These are phyloP conservation scores for Aeoliscus strigatus DNA, from an alignment of 2,797 vertebrate genomes.

Conservation along the genomic window DNA sequence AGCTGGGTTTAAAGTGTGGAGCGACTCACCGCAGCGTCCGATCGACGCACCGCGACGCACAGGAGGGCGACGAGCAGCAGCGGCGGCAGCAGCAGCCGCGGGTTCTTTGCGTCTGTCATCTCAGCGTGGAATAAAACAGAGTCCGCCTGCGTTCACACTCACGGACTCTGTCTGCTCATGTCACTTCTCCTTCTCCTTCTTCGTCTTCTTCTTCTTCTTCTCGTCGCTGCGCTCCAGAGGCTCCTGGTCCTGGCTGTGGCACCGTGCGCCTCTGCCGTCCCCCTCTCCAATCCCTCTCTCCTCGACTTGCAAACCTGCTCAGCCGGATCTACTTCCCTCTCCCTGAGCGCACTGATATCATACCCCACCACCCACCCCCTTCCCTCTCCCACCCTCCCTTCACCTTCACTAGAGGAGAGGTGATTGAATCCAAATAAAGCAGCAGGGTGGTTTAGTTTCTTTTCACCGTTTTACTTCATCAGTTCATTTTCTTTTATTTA, in stretches of 20 bases:
- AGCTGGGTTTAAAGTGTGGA: no score
- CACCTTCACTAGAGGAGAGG: not conserved
- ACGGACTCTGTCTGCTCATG: conserved; percentile 46
- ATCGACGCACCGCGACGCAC: conserved; percentile 57
- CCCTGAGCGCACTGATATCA: conserved; percentile 32
- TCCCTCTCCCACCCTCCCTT: not conserved
- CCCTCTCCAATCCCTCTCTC: conserved; percentile 62
- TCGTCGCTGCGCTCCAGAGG: conserved; percentile 42
- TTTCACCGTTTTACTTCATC: no score
- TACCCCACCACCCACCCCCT: conserved; percentile 3
- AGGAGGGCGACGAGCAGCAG: conserved; percentile 65
- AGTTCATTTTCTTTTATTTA: no score
- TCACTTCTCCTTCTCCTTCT: conserved; percentile 14
- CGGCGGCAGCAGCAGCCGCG: conserved; percentile 53
- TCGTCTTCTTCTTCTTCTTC: conserved; percentile 18
- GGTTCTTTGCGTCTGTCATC: conserved; percentile 66
- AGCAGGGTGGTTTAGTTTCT: no score
- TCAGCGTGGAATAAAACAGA: conserved; percentile 38
- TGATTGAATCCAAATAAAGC: not conserved
- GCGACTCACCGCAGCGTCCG: conserved; percentile 76
- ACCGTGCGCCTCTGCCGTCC: conserved; percentile 67
- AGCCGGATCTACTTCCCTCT: conserved; percentile 66
- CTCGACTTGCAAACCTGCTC: conserved; percentile 68
- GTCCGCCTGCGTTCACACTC: conserved; percentile 61
- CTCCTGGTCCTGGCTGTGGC: conserved; percentile 57